Evolutionary conservation across 2,113 vertebrate genomes (phyloP), one percentile per base, ranked within the genome.

Genomic region (Dissostichus mawsoni): DNA sequence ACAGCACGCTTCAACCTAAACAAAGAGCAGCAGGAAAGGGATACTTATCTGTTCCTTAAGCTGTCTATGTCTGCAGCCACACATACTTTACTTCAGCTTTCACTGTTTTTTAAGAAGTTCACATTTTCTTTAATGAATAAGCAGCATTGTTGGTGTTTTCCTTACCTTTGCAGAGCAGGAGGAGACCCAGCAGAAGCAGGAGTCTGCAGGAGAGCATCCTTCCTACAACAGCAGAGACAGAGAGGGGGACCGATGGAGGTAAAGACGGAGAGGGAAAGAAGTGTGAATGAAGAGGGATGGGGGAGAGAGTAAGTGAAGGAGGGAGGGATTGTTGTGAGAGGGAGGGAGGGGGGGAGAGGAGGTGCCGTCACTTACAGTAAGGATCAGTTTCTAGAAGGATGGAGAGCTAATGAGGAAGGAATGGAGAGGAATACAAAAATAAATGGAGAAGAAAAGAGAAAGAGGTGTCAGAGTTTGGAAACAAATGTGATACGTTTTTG

Each of bases 161-260:
- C 88, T 90, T 90, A 95, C 94, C 94, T 92, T 74, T 83, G 84
- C 91, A 93, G 82, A 93, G 77, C 53, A 72, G 6, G 5, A 93
- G 73, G 74, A 92, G 45, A 62, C 69, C 84, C 80, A 93, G 73
- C 78, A 93, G 81, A 80, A 1, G 17, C 73, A 92, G 70, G 0
- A 92, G 76, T 12, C 63, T 8, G 81, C 61, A 2, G 23, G 50
- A 47, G 41, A 56, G 67, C 92, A 95, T 95, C 74, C 68, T 92
- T 29, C 74, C 62, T 59, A 36, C 12, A 2, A 23, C 2, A 68
- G 41, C 55, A 20, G n/a, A 41, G 66, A 70, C 10, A 3, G 5
- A 20, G n/a, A 55, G 11, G 10, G 10, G 45, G 44, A 25, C n/a
- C 0, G 36, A 57, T 0, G 0, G 8, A 57, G 48, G 8, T 1